Percentiles rank a stretch among this genome's conserved stretches.
phyloP scores from a whole-genome alignment of 2,888 invertebrate genomes.

The Cartodere bifasciata region DNA sequence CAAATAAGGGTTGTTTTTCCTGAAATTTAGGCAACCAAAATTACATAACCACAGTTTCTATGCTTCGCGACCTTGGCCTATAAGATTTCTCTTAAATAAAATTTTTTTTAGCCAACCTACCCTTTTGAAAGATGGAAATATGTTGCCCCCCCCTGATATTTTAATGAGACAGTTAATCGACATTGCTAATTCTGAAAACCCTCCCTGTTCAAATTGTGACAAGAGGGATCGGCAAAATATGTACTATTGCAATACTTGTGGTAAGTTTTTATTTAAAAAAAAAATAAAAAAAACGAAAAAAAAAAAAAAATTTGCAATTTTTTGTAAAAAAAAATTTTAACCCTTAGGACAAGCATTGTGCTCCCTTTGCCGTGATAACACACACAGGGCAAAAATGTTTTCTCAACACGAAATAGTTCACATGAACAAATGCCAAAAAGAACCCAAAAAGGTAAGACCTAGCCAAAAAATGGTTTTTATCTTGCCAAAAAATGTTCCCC shows the following conservation, averaged over 20 bases:
- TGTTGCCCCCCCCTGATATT: conserved; percentile 49
- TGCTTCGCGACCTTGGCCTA: too few species aligned
- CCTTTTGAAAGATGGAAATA: conserved; percentile 46
- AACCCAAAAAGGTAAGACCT: conserved; percentile 47
- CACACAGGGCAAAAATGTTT: conserved; percentile 68
- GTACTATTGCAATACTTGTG: conserved; percentile 70
- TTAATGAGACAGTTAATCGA: conserved; percentile 59
- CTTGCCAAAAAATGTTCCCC: too few species aligned
- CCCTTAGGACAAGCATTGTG: conserved; percentile 56
- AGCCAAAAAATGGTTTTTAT: too few species aligned
- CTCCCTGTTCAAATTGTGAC: conserved; percentile 68
- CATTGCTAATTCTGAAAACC: conserved; percentile 55
- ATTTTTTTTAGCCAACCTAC: conserved; percentile 41
- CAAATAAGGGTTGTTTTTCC: too few species aligned
- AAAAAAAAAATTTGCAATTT: too few species aligned
- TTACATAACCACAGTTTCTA: too few species aligned
- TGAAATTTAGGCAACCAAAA: too few species aligned
- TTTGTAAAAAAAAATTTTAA: conserved; percentile 7
- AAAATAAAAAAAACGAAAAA: too few species aligned
- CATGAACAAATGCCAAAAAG: conserved; percentile 55
- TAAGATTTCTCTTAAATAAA: not conserved
- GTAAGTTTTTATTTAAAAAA: conserved; percentile 30
- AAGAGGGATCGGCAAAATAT: conserved; percentile 54
- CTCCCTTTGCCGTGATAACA: conserved; percentile 54
- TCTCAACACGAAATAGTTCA: conserved; percentile 58